These are phyloP conservation scores for Copidosoma floridanum DNA, from an alignment of 1,140 invertebrate genomes.

Conservation along the genomic window DNA sequence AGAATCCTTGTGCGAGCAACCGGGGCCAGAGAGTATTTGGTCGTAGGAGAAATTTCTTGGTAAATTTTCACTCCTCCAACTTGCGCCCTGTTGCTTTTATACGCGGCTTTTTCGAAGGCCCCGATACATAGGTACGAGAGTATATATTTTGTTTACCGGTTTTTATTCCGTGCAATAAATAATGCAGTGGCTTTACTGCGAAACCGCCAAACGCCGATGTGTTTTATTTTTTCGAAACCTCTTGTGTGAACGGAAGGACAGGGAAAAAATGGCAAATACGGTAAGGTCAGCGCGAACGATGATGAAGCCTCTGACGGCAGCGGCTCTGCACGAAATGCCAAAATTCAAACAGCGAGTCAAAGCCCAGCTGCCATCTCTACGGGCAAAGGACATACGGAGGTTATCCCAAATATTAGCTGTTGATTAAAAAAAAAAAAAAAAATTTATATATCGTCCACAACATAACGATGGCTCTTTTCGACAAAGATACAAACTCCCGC, in stretches of 20 bases:
- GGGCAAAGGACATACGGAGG: conserved; percentile 34
- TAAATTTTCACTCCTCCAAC: too few species aligned
- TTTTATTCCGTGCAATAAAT: conserved; percentile 52
- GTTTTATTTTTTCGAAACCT: too few species aligned
- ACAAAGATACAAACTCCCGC: conserved; percentile 53
- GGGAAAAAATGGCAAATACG: not conserved
- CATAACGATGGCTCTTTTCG: too few species aligned
- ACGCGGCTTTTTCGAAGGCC: not conserved
- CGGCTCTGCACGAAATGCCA: conserved; percentile 2
- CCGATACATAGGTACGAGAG: too few species aligned
- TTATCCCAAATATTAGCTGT: too few species aligned
- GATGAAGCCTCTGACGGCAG: conserved; percentile 25
- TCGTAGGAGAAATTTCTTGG: too few species aligned
- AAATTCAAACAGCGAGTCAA: conserved; percentile 31
- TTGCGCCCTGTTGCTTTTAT: too few species aligned
- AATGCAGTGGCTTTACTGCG: conserved; percentile 38
- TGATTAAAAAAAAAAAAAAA: too few species aligned
- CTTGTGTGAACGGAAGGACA: too few species aligned
- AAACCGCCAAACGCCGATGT: conserved; percentile 33
- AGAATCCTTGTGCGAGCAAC: too few species aligned
- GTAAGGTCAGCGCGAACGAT: not conserved
- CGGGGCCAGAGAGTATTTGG: too few species aligned
- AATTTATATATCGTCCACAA: too few species aligned
- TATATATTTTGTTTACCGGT: conserved; percentile 16
- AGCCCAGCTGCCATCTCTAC: conserved; percentile 28